Evolutionary conservation across 2,888 invertebrate species (phyloP).

Genomic region (Myopa tessellatipennis): DNA sequence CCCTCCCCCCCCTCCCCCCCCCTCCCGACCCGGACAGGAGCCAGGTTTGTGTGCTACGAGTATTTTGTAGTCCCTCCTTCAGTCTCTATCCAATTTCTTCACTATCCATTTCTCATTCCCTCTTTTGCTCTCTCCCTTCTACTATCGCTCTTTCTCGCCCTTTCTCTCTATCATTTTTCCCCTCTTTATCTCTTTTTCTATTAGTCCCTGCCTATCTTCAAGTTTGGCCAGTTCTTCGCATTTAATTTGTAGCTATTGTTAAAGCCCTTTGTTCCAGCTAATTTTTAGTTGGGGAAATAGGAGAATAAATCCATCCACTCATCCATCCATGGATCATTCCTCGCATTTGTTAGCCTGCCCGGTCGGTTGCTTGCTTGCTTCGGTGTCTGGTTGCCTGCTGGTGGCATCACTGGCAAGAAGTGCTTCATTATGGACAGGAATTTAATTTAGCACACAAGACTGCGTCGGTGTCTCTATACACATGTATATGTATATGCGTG

Average conservation of each 20-base stretch:
- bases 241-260: constrained; percentile 32
- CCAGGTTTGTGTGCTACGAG: background rate
- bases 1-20: background rate
- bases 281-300: background rate
- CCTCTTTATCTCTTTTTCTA: background rate
- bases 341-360: background rate
- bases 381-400: background rate
- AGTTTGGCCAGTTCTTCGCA: background rate
- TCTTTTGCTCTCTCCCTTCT: background rate
- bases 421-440: constrained; percentile 41
- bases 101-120: background rate
- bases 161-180: no score
- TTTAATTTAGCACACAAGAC: constrained; percentile 46
- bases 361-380: background rate
- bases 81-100: background rate
- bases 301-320: background rate
- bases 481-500: background rate
- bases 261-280: background rate
- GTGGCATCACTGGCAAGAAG: constrained; percentile 18
- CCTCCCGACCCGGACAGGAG: background rate
- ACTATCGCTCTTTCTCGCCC: background rate
- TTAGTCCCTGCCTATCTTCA: background rate
- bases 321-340: background rate
- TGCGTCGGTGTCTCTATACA: background rate
- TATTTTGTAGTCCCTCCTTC: background rate